Evolutionary conservation across 2,113 vertebrate genomes (phyloP).

Genomic region (Erythrolamprus reginae): DNA sequence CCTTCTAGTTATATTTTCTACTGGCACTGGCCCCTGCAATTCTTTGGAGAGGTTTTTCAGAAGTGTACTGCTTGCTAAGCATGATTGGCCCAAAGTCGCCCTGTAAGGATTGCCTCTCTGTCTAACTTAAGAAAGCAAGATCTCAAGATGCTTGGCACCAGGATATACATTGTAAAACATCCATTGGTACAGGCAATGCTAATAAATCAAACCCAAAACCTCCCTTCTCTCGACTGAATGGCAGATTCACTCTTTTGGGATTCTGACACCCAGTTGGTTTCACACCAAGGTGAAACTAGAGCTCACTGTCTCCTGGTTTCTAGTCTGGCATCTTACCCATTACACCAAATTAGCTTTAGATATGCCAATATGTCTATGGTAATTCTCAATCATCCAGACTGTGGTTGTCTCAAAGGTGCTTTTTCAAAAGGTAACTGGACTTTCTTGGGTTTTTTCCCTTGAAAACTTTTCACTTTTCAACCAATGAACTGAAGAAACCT

Average conservation of each 20-base stretch:
- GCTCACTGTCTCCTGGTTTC: background rate
- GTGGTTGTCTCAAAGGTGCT: background rate
- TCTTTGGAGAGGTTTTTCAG: background rate
- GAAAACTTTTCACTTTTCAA: background rate
- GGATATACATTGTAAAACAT: too few relatives aligned
- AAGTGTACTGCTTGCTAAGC: background rate
- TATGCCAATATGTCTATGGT: background rate
- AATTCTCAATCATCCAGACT: background rate
- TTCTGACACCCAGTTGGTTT: background rate
- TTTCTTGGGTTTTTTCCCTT: background rate
- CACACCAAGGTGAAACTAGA: background rate
- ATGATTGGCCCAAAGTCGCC: background rate
- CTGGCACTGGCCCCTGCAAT: background rate
- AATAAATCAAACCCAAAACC: too few relatives aligned
- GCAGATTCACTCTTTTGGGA: too few relatives aligned
- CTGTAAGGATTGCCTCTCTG: too few relatives aligned
- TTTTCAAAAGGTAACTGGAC: background rate
- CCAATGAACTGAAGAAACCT: background rate
- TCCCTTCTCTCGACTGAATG: too few relatives aligned
- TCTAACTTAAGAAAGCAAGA: too few relatives aligned
- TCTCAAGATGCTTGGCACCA: too few relatives aligned
- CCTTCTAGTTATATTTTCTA: background rate
- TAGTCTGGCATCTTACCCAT: background rate
- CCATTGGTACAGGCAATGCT: too few relatives aligned
- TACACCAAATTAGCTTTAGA: background rate